phyloP scores from a whole-genome alignment of 2,113 vertebrate species.

The Columbina picui region DNA sequence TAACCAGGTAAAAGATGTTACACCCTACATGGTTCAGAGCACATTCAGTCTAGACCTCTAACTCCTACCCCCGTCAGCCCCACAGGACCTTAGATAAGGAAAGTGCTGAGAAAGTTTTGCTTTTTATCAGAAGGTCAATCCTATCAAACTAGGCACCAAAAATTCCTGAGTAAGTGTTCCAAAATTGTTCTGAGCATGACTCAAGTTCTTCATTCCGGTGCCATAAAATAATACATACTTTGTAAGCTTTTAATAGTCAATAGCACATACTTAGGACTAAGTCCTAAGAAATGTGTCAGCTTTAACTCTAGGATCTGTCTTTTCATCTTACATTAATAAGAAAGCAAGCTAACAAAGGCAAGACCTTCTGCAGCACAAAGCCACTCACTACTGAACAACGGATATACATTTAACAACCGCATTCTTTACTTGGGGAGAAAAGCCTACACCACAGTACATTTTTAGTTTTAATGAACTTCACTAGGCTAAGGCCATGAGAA shows the following conservation, averaged over 20 bases:
- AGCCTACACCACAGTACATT: not conserved
- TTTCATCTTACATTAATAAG: not conserved
- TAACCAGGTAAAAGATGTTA: not conserved
- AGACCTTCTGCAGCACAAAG: not conserved
- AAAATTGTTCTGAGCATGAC: not conserved
- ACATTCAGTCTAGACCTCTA: not conserved
- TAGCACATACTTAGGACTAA: not conserved
- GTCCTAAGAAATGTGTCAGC: not conserved
- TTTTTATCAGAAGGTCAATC: not conserved
- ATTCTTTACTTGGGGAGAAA: not conserved
- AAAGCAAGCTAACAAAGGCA: not conserved
- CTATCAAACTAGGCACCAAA: not conserved
- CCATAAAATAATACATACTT: not conserved
- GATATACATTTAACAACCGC: fast-evolving
- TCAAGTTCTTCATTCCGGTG: not conserved
- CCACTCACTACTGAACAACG: not conserved
- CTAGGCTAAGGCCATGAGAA: not conserved
- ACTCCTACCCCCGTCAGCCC: not conserved
- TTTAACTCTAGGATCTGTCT: not conserved
- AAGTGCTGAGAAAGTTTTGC: not conserved
- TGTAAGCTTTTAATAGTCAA: not conserved
- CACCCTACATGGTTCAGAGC: not conserved
- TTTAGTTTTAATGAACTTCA: not conserved
- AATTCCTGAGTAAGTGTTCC: not conserved
- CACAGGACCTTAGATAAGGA: not conserved